Evolutionary conservation across 2,888 invertebrate genomes (phyloP), one percentile per base, ranked within the genome.

Genomic region (Sphinx pinastri): DNA sequence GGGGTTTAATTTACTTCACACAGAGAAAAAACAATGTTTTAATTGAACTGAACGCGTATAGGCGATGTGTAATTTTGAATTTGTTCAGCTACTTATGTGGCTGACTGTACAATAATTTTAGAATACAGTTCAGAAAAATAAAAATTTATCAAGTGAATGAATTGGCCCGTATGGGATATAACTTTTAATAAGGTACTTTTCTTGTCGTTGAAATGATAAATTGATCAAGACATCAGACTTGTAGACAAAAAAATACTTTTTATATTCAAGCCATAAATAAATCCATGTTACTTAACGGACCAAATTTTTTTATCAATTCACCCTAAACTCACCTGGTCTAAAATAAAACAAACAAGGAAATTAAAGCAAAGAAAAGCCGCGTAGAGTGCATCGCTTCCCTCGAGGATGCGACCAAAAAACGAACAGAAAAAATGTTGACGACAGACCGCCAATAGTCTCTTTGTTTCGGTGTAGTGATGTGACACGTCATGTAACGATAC

Each of bases 391-490:
- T 75, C 84, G 86, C 87, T 86, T 91, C 84, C 83, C 85, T 84
- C 77, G 81, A 88, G 88, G 89, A 90, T 90, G 88, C 88, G 83
- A 80, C 84, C 79, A 83, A 82, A 80, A 87, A 88, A 86, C 82
- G 79, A 78, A 83, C 83, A 87, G 83, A 87, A 80, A 80, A 60
- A 78, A 71, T 70, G 71, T 74, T 79, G 84, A 83, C 82, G 86
- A 88, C 87, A 85, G 84, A 83, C 86, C 87, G 89, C 89, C 90
- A 87, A 87, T 88, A 85, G 84, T 81, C 83, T 79, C 84, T 90
- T 89, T 89, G 90, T 89, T 81, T 80, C 67, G 63, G 25, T 55
- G 67, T 71, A 45, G 72, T 59, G 69, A 70, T 68, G 49, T 14
- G 69, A 63, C 52, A 38, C 11, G 25, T 45, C 5, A 45, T 54